These are phyloP conservation scores for Pollenia angustigena DNA, from an alignment of 2,888 invertebrate genomes.

Conservation along the genomic window DNA sequence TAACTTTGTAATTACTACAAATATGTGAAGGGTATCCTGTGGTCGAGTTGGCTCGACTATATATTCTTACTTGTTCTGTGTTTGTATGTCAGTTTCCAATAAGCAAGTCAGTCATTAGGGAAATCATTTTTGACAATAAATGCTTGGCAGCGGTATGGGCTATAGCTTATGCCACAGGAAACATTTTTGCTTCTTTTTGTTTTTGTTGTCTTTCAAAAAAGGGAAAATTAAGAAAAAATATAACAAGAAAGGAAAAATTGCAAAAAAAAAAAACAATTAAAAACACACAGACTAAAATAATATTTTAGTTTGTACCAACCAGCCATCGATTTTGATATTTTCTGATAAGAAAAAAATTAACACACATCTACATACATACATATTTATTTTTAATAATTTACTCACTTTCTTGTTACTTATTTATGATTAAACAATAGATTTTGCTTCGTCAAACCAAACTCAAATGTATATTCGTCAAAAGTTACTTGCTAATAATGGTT, in stretches of 20 bases:
- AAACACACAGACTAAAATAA: background rate
- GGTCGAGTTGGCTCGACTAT: too few species aligned
- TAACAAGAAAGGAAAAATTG: background rate
- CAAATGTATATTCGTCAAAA: constrained; percentile 19
- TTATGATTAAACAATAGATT: constrained; percentile 18
- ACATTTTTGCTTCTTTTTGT: background rate
- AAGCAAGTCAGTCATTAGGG: constrained; percentile 45
- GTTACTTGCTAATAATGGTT: constrained; percentile 1
- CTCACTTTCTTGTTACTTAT: background rate
- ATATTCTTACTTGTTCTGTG: background rate
- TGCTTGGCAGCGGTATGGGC: background rate
- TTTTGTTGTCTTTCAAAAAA: background rate
- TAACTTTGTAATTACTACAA: too few species aligned
- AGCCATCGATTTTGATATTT: background rate
- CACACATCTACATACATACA: background rate
- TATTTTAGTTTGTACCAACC: too few species aligned
- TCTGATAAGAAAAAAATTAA: background rate
- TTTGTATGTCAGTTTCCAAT: constrained; percentile 5
- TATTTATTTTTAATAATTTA: background rate
- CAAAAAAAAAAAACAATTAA: background rate
- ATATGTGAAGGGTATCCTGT: too few species aligned
- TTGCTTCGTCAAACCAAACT: constrained; percentile 36
- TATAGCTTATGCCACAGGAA: background rate
- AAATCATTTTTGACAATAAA: constrained; percentile 43
- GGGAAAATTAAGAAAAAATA: background rate